A percentile compares a stretch with the other conserved stretches of the same genome.
Evolutionary conservation across 37 sponge, comb jelly and placozoan species (phyloP).

Genomic region (Bolinopsis microptera): DNA sequence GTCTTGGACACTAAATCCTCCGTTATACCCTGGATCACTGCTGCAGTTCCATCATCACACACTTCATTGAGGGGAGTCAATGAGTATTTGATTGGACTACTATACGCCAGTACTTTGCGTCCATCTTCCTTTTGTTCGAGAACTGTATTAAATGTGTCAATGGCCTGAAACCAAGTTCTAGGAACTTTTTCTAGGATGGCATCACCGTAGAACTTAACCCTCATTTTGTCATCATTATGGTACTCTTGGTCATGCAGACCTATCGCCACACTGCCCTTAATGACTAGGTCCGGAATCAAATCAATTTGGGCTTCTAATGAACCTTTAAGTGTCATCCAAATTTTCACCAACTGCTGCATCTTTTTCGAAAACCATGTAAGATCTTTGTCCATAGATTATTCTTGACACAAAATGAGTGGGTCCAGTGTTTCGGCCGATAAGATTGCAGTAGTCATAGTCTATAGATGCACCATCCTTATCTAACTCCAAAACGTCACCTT

Average conservation of each 20-base stretch:
- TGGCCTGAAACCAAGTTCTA: conserved; percentile 5
- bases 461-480: background rate
- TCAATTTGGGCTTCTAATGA: background rate
- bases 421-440: background rate
- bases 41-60: background rate
- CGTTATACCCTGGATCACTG: background rate
- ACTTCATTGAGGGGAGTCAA: background rate
- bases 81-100: background rate
- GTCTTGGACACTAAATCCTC: background rate
- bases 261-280: background rate
- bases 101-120: background rate
- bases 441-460: background rate
- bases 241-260: background rate
- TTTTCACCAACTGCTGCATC: background rate
- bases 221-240: background rate
- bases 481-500: background rate
- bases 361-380: conserved; percentile 33
- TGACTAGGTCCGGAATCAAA: background rate
- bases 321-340: background rate
- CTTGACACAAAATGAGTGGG: conserved; percentile 35
- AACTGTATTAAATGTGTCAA: background rate
- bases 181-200: conserved; percentile 25
- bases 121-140: background rate
- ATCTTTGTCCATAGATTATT: conserved; percentile 12
- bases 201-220: conserved; percentile 53